Base-by-base conservation (phyloP, 2,113 vertebrate genomes). In the Phaethon lepturus region DNA sequence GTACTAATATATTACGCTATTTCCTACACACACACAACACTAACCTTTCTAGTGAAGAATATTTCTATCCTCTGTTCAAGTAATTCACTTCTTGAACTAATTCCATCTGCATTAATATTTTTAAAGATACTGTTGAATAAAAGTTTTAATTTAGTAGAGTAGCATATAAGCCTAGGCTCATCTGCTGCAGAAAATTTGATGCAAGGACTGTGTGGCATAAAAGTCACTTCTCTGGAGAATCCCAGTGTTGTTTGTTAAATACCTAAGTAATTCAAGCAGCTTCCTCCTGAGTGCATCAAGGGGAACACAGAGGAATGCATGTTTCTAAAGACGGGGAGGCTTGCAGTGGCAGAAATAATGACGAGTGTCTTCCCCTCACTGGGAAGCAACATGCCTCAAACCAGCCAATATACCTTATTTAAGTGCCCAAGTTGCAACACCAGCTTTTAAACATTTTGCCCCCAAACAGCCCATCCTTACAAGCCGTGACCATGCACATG, bases 121-220 rank as follows among this genome's bases (percentile, higher is more conserved):
- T 33, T 35, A 59, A 88, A 90, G 18, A 79, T 13, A 50, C 4
- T 23, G 20, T 8, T 6, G 6, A 76, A 64, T 26, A 45, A 79
- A 76, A 49, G 9, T 9, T 10, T 47, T 33, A 69, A 15, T 74
- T 67, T 56, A 38, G 53, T 33, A 71, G 9, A 75, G 52, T 1
- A 40, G 42, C 23, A 31, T n/a, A 22, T 4, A 28, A 52, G 24
- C 5, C 49, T 33, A 38, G 2, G 44, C 23, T 69, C 33, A 28
- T 4, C 14, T n/a, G 26, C 62, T 64, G 25, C 59, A 84, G 29
- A 81, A 66, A 89, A 72, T 0, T 0, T 13, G 7, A 4, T 17
- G 22, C 49, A 50, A 47, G 35, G 26, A 76, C 24, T 0, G 0
- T 1, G 16, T 42, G 4, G 7, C 33, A n/a, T 8, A 62, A 38